phyloP scores from a whole-genome alignment of 2,113 vertebrate species.

The Progne subis region DNA sequence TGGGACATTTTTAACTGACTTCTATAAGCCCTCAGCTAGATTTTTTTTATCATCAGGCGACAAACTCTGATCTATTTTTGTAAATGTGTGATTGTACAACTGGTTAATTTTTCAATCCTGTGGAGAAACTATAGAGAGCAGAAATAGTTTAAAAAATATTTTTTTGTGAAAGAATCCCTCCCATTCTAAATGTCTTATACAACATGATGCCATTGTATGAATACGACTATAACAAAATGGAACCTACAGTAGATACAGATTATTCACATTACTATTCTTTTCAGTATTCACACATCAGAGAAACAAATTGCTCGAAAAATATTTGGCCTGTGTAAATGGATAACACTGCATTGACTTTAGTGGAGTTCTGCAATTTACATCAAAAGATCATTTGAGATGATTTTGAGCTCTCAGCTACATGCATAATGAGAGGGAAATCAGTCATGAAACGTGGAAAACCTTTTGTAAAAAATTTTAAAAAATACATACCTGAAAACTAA shows the following conservation, averaged over 20 bases:
- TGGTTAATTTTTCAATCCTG: background rate
- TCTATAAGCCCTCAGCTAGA: background rate
- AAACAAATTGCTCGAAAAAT: background rate
- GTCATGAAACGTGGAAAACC: fast-evolving
- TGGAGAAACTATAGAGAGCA: background rate
- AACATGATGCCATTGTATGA: background rate
- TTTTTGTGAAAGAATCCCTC: background rate
- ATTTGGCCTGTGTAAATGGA: background rate
- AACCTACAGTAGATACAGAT: background rate
- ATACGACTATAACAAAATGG: background rate
- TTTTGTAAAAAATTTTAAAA: background rate
- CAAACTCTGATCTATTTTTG: background rate
- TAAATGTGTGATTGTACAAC: background rate
- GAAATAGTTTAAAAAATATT: background rate
- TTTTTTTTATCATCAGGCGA: background rate
- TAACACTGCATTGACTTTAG: background rate
- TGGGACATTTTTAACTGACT: background rate
- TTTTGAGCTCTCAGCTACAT: background rate
- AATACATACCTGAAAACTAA: background rate
- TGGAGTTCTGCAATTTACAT: background rate
- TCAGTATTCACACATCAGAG: background rate
- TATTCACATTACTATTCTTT: background rate
- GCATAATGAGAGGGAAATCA: background rate
- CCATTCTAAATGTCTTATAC: background rate
- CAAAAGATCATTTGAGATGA: background rate